Conservation (phyloP, 2,797 vertebrate genomes). For the Sebastes nivosus region DNA sequence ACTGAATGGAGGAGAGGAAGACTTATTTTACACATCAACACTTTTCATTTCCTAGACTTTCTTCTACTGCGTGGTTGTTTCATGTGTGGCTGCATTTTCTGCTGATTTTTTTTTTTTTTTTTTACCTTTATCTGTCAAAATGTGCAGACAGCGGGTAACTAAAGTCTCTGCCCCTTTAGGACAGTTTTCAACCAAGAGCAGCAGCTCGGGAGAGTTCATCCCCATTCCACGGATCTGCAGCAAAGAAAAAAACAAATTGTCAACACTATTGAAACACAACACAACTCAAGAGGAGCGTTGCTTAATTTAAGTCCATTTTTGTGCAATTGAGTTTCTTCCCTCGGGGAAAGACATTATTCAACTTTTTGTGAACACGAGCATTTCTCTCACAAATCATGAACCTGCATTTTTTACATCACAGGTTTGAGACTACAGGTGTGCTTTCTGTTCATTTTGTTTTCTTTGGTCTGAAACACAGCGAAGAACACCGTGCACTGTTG, state of each 20-base stretch:
- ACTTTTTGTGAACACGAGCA: background rate
- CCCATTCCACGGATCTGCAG: slow-evolving; percentile 95
- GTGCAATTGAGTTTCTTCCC: background rate
- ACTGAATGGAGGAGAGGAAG: slow-evolving; percentile 73
- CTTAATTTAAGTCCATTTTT: background rate
- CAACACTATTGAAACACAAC: background rate
- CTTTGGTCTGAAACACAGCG: background rate
- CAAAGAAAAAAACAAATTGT: background rate
- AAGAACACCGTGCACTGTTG: background rate
- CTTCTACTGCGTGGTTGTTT: background rate
- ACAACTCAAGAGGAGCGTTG: background rate
- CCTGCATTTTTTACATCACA: background rate
- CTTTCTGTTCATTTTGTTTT: background rate
- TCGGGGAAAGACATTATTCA: background rate
- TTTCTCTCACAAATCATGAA: background rate
- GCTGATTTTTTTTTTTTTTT: background rate
- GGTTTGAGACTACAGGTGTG: background rate
- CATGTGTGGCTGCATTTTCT: background rate
- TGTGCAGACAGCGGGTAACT: slow-evolving; percentile 94
- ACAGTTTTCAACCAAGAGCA: slow-evolving; percentile 94
- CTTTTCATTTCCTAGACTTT: background rate
- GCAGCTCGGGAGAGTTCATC: slow-evolving; percentile 94
- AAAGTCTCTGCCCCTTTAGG: slow-evolving; percentile 95
- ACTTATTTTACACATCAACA: background rate
- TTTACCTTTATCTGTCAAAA: slow-evolving; percentile 94